Evolutionary conservation across 1,140 invertebrate genomes (phyloP).

Genomic region (Physella acuta): DNA sequence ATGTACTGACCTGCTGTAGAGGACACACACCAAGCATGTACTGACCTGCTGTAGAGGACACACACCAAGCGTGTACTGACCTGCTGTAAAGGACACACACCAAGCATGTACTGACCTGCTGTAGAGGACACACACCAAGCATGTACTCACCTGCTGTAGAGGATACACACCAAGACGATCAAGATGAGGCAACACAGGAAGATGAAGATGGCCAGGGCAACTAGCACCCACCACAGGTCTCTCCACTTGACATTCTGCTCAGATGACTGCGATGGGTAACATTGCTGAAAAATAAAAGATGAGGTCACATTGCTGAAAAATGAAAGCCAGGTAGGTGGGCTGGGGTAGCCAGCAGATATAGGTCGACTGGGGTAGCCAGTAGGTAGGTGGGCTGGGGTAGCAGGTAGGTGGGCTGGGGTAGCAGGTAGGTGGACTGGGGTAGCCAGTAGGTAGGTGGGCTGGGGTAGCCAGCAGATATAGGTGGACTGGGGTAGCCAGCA

Average conservation of each 20-base stretch:
- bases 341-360: no score
- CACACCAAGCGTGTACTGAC: background rate
- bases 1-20: background rate
- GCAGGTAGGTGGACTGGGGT: no score
- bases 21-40: no score
- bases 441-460: no score
- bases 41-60: background rate
- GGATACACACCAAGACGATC: slow-evolving; percentile 35
- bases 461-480: no score
- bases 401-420: no score
- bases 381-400: no score
- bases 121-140: background rate
- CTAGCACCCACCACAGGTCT: slow-evolving; percentile 52
- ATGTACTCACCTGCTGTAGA: slow-evolving; percentile 38
- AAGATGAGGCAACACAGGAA: slow-evolving; percentile 46
- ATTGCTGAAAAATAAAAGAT: slow-evolving; percentile 38
- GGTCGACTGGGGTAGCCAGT: no score
- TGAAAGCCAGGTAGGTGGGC: no score
- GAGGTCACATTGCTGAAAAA: no score
- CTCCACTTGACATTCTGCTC: slow-evolving; percentile 34
- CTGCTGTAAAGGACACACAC: background rate
- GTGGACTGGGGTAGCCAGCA: no score
- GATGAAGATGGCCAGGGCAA: slow-evolving; percentile 51
- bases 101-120: no score
- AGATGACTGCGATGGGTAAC: slow-evolving; percentile 34